phyloP scores from a whole-genome alignment of 2,113 vertebrate genomes.

The Cariama cristata region DNA sequence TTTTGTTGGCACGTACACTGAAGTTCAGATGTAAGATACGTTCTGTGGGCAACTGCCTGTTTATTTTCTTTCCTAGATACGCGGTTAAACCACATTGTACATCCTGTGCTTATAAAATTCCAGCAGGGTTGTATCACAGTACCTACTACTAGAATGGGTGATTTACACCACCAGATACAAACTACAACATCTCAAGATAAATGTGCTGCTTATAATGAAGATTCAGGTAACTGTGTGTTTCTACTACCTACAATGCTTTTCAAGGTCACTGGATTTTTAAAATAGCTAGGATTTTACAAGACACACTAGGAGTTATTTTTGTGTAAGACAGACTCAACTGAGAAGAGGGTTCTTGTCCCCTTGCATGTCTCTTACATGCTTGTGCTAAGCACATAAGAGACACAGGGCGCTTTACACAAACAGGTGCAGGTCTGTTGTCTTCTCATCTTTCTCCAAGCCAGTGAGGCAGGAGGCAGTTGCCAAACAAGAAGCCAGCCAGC shows the following conservation, averaged over 20 bases:
- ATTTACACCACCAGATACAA: conserved; percentile 49
- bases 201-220: neutral
- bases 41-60: conserved; percentile 72
- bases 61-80: conserved; percentile 77
- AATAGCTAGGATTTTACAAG: neutral
- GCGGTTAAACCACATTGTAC: conserved; percentile 70
- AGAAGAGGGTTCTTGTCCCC: neutral
- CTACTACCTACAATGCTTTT: neutral
- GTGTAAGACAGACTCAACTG: neutral
- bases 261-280: neutral
- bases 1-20: conserved; percentile 24
- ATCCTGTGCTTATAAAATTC: conserved; percentile 81
- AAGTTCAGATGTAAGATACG: conserved; percentile 63
- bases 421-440: neutral
- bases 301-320: neutral
- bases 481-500: neutral
- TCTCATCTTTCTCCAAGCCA: neutral
- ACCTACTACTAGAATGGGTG: conserved; percentile 27
- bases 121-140: conserved; percentile 73
- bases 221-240: neutral
- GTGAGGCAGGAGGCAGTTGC: fast-evolving
- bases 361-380: neutral
- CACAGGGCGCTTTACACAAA: neutral
- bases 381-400: neutral
- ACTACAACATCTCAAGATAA: conserved; percentile 43